phyloP scores from a whole-genome alignment of 23 tunicate species.

The Aplidium turbinatum region DNA sequence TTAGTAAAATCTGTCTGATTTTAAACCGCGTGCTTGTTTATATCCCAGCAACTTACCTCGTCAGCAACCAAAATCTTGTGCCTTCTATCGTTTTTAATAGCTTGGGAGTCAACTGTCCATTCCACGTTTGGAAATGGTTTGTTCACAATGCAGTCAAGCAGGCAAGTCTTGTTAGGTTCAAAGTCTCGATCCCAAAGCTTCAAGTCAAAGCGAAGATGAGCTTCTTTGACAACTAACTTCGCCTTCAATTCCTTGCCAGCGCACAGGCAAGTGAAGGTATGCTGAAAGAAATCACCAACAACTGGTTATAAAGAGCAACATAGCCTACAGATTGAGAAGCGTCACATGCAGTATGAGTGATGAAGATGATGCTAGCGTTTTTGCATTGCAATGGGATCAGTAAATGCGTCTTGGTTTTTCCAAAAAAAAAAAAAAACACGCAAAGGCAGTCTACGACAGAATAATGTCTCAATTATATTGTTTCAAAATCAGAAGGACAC shows the following conservation, averaged over 20 bases:
- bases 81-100: slow-evolving; percentile 63
- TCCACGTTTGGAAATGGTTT: slow-evolving; percentile 59
- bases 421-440: too few species aligned
- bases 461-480: too few species aligned
- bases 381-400: too few species aligned
- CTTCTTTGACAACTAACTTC: slow-evolving; percentile 61
- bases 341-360: too few species aligned
- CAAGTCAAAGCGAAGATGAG: slow-evolving; percentile 60
- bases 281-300: slow-evolving; percentile 22
- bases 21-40: too few species aligned
- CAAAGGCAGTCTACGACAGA: too few species aligned
- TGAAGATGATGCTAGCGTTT: too few species aligned
- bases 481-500: neutral
- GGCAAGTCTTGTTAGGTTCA: slow-evolving; percentile 65
- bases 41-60: slow-evolving; percentile 37
- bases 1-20: too few species aligned
- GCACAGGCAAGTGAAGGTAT: slow-evolving; percentile 64
- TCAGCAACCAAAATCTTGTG: slow-evolving; percentile 46
- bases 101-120: slow-evolving; percentile 73
- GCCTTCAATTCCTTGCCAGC: slow-evolving; percentile 50
- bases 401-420: too few species aligned
- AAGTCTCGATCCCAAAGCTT: slow-evolving; percentile 69
- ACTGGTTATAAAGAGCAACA: neutral
- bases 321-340: too few species aligned
- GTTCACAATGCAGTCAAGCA: slow-evolving; percentile 67